phyloP scores from a whole-genome alignment of 2,113 vertebrate genomes.

The Xiphophorus couchianus region DNA sequence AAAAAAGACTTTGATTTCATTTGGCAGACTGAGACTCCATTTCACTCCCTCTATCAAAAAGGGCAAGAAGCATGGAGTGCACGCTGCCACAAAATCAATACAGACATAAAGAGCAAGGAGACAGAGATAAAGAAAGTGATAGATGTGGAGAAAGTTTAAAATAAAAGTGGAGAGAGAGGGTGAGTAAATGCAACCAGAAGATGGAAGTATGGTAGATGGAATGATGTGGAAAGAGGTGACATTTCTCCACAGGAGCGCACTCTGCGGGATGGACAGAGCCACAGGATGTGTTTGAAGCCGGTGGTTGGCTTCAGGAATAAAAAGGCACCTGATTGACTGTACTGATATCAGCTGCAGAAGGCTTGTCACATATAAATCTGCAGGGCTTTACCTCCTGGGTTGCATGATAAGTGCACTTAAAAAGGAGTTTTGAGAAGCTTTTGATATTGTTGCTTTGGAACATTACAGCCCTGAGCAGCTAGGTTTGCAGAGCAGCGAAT shows the following conservation, averaged over 20 bases:
- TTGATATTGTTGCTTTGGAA: conserved; percentile 9
- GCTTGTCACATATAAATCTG: conserved; percentile 27
- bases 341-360: conserved; percentile 28
- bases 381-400: conserved; percentile 14
- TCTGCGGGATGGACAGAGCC: conserved; percentile 16
- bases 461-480: neutral
- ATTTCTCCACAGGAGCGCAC: conserved; percentile 34
- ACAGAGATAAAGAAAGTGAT: conserved; percentile 55
- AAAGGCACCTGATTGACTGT: conserved; percentile 22
- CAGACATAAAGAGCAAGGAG: conserved; percentile 53
- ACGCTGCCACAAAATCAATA: conserved; percentile 73
- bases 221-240: conserved; percentile 18
- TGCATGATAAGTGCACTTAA: conserved; percentile 34
- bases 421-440: conserved; percentile 18
- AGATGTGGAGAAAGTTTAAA: conserved; percentile 34
- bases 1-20: conserved; percentile 74
- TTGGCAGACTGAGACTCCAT: conserved; percentile 71
- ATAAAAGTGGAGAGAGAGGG: conserved; percentile 33
- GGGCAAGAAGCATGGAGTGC: conserved; percentile 61
- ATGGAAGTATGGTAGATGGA: conserved; percentile 8
- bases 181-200: conserved; percentile 27
- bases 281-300: conserved; percentile 17
- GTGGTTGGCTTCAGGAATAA: conserved; percentile 42
- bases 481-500: neutral
- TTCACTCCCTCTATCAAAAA: conserved; percentile 73